These are phyloP conservation scores for Kryphioiulus occultus DNA, from an alignment of 2,888 invertebrate species.

Conservation along the genomic window DNA sequence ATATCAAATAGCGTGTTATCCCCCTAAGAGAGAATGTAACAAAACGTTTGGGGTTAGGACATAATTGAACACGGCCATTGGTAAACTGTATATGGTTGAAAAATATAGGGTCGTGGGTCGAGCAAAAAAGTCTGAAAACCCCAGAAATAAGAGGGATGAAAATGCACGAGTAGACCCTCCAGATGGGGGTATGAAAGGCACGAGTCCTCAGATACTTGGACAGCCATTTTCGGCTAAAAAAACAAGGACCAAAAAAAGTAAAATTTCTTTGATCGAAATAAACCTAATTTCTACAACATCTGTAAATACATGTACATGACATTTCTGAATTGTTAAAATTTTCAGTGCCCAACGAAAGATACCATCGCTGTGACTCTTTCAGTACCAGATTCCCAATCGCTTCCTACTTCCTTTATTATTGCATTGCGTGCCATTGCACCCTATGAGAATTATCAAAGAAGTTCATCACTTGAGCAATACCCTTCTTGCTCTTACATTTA, in stretches of 20 bases:
- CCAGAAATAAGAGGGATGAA: background rate
- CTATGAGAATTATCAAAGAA: background rate
- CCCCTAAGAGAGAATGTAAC: conserved; percentile 35
- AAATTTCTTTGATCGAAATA: no score
- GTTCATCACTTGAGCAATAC: background rate
- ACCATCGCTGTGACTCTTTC: background rate
- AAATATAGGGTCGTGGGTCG: conserved; percentile 1
- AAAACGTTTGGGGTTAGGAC: conserved; percentile 20
- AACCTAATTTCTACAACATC: no score
- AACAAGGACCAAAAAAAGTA: no score
- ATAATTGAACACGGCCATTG: conserved; percentile 25
- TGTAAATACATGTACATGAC: background rate
- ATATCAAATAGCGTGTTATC: conserved; percentile 18
- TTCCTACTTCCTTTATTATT: background rate
- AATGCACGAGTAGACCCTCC: background rate
- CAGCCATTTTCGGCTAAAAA: background rate
- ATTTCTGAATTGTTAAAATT: background rate
- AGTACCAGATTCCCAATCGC: background rate
- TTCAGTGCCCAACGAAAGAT: background rate
- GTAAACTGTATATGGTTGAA: background rate
- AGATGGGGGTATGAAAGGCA: background rate
- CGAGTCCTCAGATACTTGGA: background rate
- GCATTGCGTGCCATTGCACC: background rate
- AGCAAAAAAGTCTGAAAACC: background rate
- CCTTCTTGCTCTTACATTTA: no score